phyloP scores from a whole-genome alignment of 2,888 invertebrate genomes.

The Sarcophaga carnaria region DNA sequence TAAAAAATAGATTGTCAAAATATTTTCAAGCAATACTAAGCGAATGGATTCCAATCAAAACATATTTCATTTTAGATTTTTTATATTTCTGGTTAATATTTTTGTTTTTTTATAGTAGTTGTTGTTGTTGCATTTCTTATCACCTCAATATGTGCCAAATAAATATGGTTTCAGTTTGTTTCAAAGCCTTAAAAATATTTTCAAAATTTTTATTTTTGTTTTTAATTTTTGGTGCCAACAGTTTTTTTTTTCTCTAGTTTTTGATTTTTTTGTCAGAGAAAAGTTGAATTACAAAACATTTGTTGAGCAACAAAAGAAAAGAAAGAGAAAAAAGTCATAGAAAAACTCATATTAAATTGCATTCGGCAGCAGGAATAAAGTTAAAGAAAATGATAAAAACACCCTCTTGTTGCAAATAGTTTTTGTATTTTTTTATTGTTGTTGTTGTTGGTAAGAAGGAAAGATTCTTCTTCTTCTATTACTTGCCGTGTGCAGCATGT shows the following conservation, averaged over 20 bases:
- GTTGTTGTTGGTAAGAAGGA: neutral
- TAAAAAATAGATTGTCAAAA: neutral
- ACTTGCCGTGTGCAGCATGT: constrained; percentile 43
- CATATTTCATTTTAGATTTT: neutral
- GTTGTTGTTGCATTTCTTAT: constrained; percentile 52
- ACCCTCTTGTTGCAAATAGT: constrained; percentile 3
- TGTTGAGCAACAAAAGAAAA: constrained; percentile 22
- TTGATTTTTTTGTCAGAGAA: constrained; percentile 16
- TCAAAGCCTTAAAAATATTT: constrained; percentile 38
- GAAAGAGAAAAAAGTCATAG: neutral
- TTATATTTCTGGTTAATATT: neutral
- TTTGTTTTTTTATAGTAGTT: neutral
- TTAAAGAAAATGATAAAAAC: constrained; percentile 11
- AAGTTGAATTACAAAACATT: constrained; percentile 60
- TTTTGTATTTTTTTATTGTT: neutral
- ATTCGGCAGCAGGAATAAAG: constrained; percentile 12
- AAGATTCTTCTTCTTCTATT: constrained; percentile 39
- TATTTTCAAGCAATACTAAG: neutral
- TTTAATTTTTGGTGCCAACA: constrained; percentile 57
- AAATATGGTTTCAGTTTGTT: constrained; percentile 60
- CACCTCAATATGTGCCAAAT: constrained; percentile 66
- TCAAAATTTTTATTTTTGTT: constrained; percentile 28
- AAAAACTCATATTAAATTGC: constrained; percentile 45
- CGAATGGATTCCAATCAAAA: neutral
- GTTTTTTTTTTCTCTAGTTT: constrained; percentile 31